Evolutionary conservation across 2,888 invertebrate genomes (phyloP).

Genomic region (Dynastes maya): DNA sequence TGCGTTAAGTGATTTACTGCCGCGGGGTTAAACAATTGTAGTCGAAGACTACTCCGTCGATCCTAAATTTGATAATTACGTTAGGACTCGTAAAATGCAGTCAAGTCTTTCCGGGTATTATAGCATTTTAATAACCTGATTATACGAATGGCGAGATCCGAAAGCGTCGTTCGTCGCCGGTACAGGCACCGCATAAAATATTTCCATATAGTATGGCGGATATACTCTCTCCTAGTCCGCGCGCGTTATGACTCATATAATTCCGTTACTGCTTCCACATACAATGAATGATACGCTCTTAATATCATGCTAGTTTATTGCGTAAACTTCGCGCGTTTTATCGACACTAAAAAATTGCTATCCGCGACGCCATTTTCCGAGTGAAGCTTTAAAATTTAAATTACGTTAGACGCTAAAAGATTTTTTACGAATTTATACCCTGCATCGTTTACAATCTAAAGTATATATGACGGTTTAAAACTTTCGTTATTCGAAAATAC

Average conservation of each 20-base stretch:
- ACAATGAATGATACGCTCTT: conserved; percentile 44
- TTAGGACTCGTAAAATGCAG: conserved; percentile 56
- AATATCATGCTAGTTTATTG: conserved; percentile 45
- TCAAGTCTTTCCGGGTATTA: conserved; percentile 54
- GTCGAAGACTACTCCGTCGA: conserved; percentile 40
- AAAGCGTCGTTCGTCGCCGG: conserved; percentile 47
- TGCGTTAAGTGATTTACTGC: conserved; percentile 47
- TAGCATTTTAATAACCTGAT: conserved; percentile 56
- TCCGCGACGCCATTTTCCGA: conserved; percentile 24
- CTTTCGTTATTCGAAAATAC: not conserved
- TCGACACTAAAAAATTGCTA: conserved; percentile 41
- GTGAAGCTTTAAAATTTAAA: conserved; percentile 45
- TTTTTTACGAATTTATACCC: conserved; percentile 33
- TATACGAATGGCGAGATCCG: conserved; percentile 56
- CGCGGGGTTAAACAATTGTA: conserved; percentile 40
- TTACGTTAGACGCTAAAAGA: conserved; percentile 29
- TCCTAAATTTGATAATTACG: conserved; percentile 57
- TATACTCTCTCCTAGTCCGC: not conserved
- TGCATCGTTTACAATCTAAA: conserved; percentile 11
- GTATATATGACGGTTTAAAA: not conserved
- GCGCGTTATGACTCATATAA: conserved; percentile 49
- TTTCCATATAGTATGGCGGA: conserved; percentile 41
- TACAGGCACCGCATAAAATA: conserved; percentile 54
- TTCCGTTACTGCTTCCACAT: conserved; percentile 49
- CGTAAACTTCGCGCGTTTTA: conserved; percentile 41